phyloP scores from a whole-genome alignment of 2,888 invertebrate genomes.

The Trissoscelio sp. region DNA sequence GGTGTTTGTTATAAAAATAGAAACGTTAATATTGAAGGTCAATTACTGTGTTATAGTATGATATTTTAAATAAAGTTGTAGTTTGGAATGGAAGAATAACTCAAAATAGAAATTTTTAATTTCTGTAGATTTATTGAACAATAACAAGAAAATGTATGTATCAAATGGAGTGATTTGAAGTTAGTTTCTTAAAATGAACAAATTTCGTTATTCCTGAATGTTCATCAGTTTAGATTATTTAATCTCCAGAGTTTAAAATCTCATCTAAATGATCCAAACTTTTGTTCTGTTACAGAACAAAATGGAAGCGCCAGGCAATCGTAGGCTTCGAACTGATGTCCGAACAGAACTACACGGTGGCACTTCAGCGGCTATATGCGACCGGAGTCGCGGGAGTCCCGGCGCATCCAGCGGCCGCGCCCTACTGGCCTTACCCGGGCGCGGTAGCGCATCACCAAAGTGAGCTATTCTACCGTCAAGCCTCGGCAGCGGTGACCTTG shows the following conservation, averaged over 20 bases:
- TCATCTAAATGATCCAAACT: too few species aligned
- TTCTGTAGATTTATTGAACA: too few species aligned
- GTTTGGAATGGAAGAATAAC: too few species aligned
- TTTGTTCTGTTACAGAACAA: constrained; percentile 89
- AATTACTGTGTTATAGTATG: not conserved
- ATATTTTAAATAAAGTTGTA: too few species aligned
- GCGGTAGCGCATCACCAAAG: constrained; percentile 85
- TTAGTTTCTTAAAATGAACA: too few species aligned
- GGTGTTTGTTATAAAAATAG: not conserved
- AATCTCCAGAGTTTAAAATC: too few species aligned
- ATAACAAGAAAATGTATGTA: too few species aligned
- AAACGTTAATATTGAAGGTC: not conserved
- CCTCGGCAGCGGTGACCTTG: constrained; percentile 89
- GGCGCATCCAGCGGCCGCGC: constrained; percentile 78
- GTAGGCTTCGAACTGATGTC: constrained; percentile 98
- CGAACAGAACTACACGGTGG: constrained; percentile 97
- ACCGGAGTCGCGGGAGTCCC: constrained; percentile 83
- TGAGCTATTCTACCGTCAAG: constrained; percentile 93
- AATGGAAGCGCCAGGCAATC: constrained; percentile 99
- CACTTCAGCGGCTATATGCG: constrained; percentile 97
- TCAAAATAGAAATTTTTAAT: too few species aligned
- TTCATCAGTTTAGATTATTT: too few species aligned
- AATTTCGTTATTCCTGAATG: too few species aligned
- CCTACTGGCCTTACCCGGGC: constrained; percentile 84
- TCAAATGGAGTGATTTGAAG: too few species aligned